Conservation (phyloP, 23 tunicate genomes). For the Halocynthia aurantium region DNA sequence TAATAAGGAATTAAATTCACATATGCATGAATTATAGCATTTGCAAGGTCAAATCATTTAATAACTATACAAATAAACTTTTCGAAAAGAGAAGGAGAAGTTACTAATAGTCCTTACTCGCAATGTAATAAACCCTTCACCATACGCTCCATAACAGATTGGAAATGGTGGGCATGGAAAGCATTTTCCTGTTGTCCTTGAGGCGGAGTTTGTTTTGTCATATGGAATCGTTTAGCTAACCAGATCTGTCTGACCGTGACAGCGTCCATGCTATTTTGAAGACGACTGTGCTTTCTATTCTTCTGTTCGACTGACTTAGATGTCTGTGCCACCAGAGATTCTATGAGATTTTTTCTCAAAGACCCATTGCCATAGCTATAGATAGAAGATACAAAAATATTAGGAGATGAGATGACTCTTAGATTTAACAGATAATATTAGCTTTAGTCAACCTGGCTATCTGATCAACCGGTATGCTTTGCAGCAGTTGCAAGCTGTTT, state of each 20-base stretch:
- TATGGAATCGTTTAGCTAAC: conserved; percentile 45
- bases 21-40: too few species aligned
- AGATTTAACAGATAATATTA: not conserved
- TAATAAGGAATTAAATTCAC: too few species aligned
- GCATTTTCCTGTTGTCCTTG: conserved; percentile 2
- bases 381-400: not conserved
- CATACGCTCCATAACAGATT: conserved; percentile 45
- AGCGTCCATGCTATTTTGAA: too few species aligned
- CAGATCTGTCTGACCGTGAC: conserved; percentile 32
- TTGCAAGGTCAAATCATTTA: too few species aligned
- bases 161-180: conserved; percentile 67
- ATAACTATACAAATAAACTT: not conserved
- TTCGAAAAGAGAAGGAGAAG: not conserved
- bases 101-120: conserved; percentile 1
- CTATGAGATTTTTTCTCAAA: too few species aligned
- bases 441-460: conserved; percentile 5
- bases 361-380: conserved; percentile 2
- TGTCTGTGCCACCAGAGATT: too few species aligned
- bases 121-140: conserved; percentile 13
- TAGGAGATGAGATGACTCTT: not conserved
- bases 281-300: too few species aligned
- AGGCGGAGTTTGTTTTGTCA: conserved; percentile 22
- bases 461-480: conserved; percentile 10
- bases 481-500: not conserved
- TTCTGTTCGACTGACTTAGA: too few species aligned